Evolutionary conservation across 2,797 vertebrate genomes (phyloP), one percentile per base, ranked within the genome.

Genomic region (Tokudaia tokunoshimensis): DNA sequence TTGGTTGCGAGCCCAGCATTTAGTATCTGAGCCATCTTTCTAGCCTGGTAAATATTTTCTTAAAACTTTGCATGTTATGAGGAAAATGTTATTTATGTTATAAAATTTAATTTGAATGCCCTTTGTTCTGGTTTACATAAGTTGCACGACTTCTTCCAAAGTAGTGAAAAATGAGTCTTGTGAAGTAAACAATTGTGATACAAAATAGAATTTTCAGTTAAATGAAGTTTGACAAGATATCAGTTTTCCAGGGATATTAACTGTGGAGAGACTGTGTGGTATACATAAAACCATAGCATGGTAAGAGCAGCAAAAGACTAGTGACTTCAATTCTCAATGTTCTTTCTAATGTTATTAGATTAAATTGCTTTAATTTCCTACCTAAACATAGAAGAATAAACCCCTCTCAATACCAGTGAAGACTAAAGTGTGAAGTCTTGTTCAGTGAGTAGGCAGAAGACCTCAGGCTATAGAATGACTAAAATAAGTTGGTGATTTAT

Each of bases 111-210:
- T 83, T 65, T 65, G 0, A 92, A 47, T 93, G 75, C 93, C 83
- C 63, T 74, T 93, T 44, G 63, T 94, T 93, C 31, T 70, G 61
- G 81, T 92, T 93, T 95, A 52, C 20, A 52, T 76, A 26, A 80
- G 14, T 91, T 31, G 76, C 96, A 52, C 2, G 0, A 26, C 5
- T 59, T n/a, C 85, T 95, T 57, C 70, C 83, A 55, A 95, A 72
- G 72, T 63, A 88, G 70, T 72, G 86, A 89, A 12, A 4, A 83
- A 0, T 47, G 75, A 91, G 20, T 44, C 52, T 4, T 37, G 31
- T 34, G 10, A 37, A 10, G 0, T 67, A 81, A 92, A 93, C 29
- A 74, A 5, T 50, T 67, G 52, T 3, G 0, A 0, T 41, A 76
- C 3, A 47, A 19, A 50, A 0, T 1, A 74, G 65, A 61, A 57